phyloP scores from a whole-genome alignment of 2,797 vertebrate genomes.

The Neosilurus hyrtlii region DNA sequence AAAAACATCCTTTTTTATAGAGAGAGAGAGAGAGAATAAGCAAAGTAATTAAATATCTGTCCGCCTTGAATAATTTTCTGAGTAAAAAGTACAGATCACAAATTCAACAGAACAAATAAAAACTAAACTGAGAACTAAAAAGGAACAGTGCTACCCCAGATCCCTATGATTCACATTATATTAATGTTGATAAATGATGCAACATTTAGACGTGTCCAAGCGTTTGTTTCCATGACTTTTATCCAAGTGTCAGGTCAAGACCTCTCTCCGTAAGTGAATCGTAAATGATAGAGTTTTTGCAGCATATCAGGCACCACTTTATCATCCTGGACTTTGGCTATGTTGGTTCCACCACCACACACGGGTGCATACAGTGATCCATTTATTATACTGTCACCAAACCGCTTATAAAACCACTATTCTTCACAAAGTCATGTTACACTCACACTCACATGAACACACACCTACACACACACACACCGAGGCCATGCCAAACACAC shows the following conservation, averaged over 20 bases:
- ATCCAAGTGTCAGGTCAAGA: neutral
- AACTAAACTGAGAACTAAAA: neutral
- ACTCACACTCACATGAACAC: constrained; percentile 7
- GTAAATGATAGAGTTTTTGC: constrained; percentile 29
- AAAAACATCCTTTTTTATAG: too few species aligned
- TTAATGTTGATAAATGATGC: constrained; percentile 30
- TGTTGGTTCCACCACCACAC: constrained; percentile 32
- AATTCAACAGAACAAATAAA: neutral
- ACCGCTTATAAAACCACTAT: constrained; percentile 27
- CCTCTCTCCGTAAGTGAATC: neutral
- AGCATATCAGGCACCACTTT: constrained; percentile 34
- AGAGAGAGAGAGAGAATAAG: neutral
- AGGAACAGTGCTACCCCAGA: neutral
- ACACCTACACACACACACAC: constrained; percentile 21
- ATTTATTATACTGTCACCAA: constrained; percentile 66
- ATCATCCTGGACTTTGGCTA: constrained; percentile 43
- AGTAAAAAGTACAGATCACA: neutral
- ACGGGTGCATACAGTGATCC: constrained; percentile 16
- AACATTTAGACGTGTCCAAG: neutral
- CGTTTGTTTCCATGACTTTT: constrained; percentile 8
- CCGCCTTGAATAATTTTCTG: neutral
- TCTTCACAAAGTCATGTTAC: constrained; percentile 41
- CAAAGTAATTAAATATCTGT: neutral
- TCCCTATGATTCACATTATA: neutral
- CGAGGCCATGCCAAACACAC: constrained; percentile 2